Percentiles rank a stretch among this genome's conserved stretches.
Conservation (phyloP, 2,888 invertebrate genomes). For the Cataglyphis rosenhaueri region DNA sequence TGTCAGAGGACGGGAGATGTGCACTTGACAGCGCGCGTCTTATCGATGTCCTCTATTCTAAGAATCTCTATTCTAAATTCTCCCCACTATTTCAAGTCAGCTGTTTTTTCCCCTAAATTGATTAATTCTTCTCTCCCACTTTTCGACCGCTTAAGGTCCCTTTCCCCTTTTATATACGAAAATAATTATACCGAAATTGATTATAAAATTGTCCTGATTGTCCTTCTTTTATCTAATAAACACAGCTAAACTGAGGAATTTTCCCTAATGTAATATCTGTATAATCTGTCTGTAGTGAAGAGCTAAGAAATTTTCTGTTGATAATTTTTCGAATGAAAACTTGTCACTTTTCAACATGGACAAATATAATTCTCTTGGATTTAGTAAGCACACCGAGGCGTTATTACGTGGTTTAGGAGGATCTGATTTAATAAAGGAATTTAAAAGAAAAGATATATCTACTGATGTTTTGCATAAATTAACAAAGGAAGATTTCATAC, state of each 20-base stretch:
- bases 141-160: background rate
- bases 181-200: background rate
- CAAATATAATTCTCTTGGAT: slow-evolving; percentile 67
- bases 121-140: background rate
- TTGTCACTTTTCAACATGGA: slow-evolving; percentile 28
- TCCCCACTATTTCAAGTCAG: background rate
- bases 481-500: slow-evolving; percentile 71
- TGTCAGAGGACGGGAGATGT: background rate
- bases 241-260: background rate
- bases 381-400: slow-evolving; percentile 74
- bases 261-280: no score
- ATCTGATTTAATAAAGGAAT: slow-evolving; percentile 69
- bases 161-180: background rate
- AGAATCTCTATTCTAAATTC: background rate
- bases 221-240: background rate
- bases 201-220: background rate
- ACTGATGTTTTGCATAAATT: slow-evolving; percentile 72
- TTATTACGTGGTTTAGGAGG: slow-evolving; percentile 74
- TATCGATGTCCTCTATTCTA: background rate
- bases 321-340: background rate
- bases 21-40: background rate
- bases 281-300: background rate
- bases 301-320: background rate
- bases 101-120: background rate
- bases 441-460: slow-evolving; percentile 73